phyloP scores from a whole-genome alignment of 2,888 invertebrate genomes.

The Cryptops parisi region DNA sequence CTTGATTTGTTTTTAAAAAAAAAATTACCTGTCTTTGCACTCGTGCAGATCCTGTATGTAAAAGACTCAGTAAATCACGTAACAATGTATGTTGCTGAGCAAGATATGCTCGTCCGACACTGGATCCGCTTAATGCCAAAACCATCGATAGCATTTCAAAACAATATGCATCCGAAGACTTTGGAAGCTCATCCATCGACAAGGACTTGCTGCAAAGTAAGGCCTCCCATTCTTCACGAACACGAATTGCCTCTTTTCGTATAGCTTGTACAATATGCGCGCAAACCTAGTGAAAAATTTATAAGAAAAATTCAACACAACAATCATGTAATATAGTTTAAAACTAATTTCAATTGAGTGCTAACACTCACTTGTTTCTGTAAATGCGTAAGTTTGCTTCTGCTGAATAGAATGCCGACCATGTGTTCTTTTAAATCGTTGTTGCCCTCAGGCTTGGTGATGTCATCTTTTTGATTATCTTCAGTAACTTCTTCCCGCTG shows the following conservation, averaged over 20 bases:
- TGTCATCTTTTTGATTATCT: conserved; percentile 23
- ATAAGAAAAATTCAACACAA: neutral
- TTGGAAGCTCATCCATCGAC: conserved; percentile 22
- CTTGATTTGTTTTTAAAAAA: neutral
- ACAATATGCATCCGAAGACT: conserved; percentile 68
- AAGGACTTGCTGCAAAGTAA: conserved; percentile 31
- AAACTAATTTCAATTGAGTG: neutral
- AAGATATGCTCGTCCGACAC: conserved; percentile 75
- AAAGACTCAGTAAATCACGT: conserved; percentile 63
- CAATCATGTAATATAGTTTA: neutral
- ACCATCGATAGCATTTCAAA: conserved; percentile 96
- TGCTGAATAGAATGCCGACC: conserved; percentile 88
- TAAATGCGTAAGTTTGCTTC: conserved; percentile 80
- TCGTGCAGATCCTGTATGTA: conserved; percentile 87
- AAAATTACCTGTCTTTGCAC: conserved; percentile 70
- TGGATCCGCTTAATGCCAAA: conserved; percentile 79
- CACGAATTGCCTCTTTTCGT: conserved; percentile 66
- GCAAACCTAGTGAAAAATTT: conserved; percentile 34
- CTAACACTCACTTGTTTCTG: conserved; percentile 61
- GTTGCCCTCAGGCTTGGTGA: conserved; percentile 36
- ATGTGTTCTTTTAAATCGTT: conserved; percentile 83
- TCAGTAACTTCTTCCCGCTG: conserved; percentile 22
- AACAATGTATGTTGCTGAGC: conserved; percentile 76
- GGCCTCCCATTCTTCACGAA: conserved; percentile 83
- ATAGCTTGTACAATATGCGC: conserved; percentile 60